Percentiles rank a stretch among this genome's conserved stretches.
Conservation (phyloP, 2,797 vertebrate species). For the Danionella dracula region DNA sequence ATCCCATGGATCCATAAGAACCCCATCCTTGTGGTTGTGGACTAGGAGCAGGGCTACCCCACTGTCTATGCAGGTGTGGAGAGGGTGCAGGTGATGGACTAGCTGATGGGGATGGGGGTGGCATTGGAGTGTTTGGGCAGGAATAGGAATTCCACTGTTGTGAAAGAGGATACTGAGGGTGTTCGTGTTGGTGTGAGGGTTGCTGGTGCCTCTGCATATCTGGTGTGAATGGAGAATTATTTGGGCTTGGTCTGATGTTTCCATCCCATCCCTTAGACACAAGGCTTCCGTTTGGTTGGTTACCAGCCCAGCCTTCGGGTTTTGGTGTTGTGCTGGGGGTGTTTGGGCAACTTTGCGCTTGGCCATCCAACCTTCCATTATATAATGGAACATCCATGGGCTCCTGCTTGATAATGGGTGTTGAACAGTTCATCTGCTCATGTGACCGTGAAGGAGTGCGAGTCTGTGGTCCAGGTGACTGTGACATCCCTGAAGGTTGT, state of each 20-base stretch:
- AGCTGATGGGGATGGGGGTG: constrained; percentile 57
- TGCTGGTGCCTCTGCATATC: constrained; percentile 64
- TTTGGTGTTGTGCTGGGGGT: constrained; percentile 58
- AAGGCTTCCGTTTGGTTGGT: constrained; percentile 71
- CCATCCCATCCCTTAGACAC: constrained; percentile 71
- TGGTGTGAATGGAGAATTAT: constrained; percentile 51
- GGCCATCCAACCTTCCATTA: constrained; percentile 53
- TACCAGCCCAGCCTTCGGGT: constrained; percentile 70
- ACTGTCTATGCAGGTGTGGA: constrained; percentile 61
- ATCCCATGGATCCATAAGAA: constrained; percentile 59
- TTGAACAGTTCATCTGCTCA: constrained; percentile 59
- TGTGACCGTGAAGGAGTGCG: constrained; percentile 57
- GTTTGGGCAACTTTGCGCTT: constrained; percentile 48
- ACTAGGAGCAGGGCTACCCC: constrained; percentile 64
- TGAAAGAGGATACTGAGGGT: constrained; percentile 47
- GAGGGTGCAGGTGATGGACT: constrained; percentile 58
- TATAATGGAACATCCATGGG: constrained; percentile 74
- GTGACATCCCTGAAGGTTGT: constrained; percentile 38
- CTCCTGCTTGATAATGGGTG: constrained; percentile 86
- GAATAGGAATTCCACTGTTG: constrained; percentile 77
- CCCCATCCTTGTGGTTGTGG: constrained; percentile 78
- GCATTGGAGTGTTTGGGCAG: constrained; percentile 58
- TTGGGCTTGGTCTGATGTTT: constrained; percentile 47
- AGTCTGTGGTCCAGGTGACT: constrained; percentile 48
- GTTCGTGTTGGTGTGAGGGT: constrained; percentile 52